These are phyloP conservation scores for Tachypleus tridentatus DNA, from an alignment of 1,140 invertebrate genomes.

Conservation along the genomic window DNA sequence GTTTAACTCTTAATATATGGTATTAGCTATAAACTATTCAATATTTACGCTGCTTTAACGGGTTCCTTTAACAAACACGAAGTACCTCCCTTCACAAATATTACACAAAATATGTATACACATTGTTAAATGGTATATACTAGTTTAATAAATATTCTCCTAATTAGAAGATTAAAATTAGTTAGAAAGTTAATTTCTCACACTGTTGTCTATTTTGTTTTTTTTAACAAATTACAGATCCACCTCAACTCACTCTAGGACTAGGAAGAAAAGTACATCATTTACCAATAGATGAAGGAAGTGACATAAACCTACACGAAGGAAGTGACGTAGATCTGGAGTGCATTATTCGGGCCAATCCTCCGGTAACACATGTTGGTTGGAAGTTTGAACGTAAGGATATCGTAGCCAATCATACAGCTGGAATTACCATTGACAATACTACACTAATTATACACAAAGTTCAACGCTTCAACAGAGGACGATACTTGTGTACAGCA, in stretches of 20 bases:
- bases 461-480: conserved; percentile 27
- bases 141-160: too few relatives aligned
- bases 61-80: too few relatives aligned
- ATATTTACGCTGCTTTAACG: too few relatives aligned
- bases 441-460: conserved; percentile 40
- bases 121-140: too few relatives aligned
- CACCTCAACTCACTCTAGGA: conserved; percentile 65
- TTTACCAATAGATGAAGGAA: conserved; percentile 46
- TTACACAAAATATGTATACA: too few relatives aligned
- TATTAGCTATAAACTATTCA: too few relatives aligned
- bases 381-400: conserved; percentile 58
- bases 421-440: conserved; percentile 63
- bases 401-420: conserved; percentile 31
- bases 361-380: conserved; percentile 61
- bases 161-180: too few relatives aligned
- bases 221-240: conserved; percentile 44
- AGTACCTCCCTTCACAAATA: too few relatives aligned
- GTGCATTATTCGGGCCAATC: conserved; percentile 75
- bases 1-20: too few relatives aligned
- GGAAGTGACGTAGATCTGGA: conserved; percentile 80
- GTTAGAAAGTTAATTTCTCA: conserved; percentile 3
- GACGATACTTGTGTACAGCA: conserved; percentile 68
- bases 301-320: conserved; percentile 27
- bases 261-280: conserved; percentile 46
- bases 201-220: too few relatives aligned